Conservation (phyloP, 1,140 invertebrate genomes). For the Prorops nasuta region DNA sequence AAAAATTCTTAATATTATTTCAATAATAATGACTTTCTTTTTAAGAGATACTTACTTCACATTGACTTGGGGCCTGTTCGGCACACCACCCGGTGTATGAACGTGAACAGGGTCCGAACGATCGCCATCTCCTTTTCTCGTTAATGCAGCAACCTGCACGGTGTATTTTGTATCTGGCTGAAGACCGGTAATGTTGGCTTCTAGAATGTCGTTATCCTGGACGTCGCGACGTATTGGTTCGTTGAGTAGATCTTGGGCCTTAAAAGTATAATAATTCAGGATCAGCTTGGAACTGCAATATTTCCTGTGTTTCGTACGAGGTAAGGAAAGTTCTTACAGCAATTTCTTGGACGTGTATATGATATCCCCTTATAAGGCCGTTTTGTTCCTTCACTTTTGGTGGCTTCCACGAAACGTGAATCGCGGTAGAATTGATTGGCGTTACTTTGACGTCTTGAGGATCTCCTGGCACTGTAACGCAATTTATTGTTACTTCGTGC, state of each 20-base stretch:
- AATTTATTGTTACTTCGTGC: constrained; percentile 38
- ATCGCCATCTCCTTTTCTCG: constrained; percentile 91
- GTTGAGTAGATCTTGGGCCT: constrained; percentile 78
- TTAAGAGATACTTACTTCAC: constrained; percentile 67
- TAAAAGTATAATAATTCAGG: constrained; percentile 25
- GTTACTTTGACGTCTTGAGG: constrained; percentile 86
- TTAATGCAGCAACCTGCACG: constrained; percentile 91
- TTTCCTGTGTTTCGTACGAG: neutral
- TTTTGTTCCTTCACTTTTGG: constrained; percentile 88
- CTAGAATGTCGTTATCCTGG: constrained; percentile 71
- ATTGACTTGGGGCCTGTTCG: constrained; percentile 79
- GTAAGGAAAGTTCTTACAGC: constrained; percentile 69
- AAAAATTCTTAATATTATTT: too few relatives aligned
- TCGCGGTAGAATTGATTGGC: constrained; percentile 88
- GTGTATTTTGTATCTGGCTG: constrained; percentile 91
- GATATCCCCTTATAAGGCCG: constrained; percentile 95
- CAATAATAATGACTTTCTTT: too few relatives aligned
- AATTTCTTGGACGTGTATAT: constrained; percentile 92
- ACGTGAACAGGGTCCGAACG: constrained; percentile 79
- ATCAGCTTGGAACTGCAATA: too few relatives aligned
- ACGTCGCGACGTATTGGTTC: constrained; percentile 84
- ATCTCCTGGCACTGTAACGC: constrained; percentile 88
- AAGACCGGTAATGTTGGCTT: constrained; percentile 82
- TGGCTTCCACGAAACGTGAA: constrained; percentile 89
- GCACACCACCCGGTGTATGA: constrained; percentile 90